Conservation (phyloP, 2,888 invertebrate species). For the Julus scanicus region DNA sequence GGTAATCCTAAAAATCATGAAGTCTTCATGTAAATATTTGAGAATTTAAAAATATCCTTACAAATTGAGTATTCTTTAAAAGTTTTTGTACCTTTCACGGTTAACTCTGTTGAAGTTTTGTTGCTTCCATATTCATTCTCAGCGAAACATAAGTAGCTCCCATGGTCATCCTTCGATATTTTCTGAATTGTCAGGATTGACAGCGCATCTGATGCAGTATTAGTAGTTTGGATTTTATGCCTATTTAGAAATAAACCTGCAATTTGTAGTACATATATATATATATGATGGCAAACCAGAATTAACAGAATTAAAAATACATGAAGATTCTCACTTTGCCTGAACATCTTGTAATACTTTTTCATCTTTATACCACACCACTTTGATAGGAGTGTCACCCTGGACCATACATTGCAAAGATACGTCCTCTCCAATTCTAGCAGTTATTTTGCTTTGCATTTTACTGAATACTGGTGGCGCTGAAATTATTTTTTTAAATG, state of each 20-base stretch:
- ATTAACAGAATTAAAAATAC: too few species aligned
- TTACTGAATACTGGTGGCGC: slow-evolving; percentile 54
- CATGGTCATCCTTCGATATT: slow-evolving; percentile 36
- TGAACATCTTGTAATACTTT: slow-evolving; percentile 39
- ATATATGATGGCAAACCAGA: too few species aligned
- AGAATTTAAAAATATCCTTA: too few species aligned
- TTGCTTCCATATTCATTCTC: slow-evolving; percentile 53
- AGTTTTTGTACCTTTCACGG: slow-evolving; percentile 48
- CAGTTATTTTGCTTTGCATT: slow-evolving; percentile 59
- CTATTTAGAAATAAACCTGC: neutral
- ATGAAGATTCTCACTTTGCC: slow-evolving; percentile 3
- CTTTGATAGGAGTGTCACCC: slow-evolving; percentile 65
- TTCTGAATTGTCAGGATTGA: slow-evolving; percentile 50
- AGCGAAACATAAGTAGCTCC: slow-evolving; percentile 48
- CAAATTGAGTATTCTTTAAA: neutral
- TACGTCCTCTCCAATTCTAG: slow-evolving; percentile 63
- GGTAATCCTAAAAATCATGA: slow-evolving; percentile 48
- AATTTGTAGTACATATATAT: too few species aligned
- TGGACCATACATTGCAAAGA: slow-evolving; percentile 65
- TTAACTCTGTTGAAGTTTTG: slow-evolving; percentile 51
- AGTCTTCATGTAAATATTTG: neutral
- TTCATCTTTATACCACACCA: slow-evolving; percentile 64
- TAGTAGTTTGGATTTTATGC: slow-evolving; percentile 51
- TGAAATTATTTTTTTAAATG: slow-evolving; percentile 37
- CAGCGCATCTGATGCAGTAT: slow-evolving; percentile 51